Evolutionary conservation across 2,888 invertebrate species (phyloP).

Genomic region (Lepetodrilus schrolli): DNA sequence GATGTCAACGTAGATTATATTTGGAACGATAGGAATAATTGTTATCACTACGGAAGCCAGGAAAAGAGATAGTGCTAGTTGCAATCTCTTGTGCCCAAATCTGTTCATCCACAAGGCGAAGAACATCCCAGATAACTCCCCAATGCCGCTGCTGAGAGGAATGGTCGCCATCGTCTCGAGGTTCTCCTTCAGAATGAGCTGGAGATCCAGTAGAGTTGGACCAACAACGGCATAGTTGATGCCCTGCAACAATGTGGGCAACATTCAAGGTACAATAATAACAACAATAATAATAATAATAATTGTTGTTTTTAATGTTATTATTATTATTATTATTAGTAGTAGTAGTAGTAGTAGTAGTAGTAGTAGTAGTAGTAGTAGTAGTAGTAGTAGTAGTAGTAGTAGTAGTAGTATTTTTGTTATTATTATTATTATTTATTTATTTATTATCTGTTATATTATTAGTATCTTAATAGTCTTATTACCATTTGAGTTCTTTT

Average conservation of each 20-base stretch:
- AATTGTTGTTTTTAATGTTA: too few species aligned
- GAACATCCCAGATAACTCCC: neutral
- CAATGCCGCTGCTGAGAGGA: neutral
- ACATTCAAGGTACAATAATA: neutral
- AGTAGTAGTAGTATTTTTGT: too few species aligned
- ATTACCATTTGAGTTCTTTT: too few species aligned
- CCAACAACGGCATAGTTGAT: slow-evolving; percentile 7
- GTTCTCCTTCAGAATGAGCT: slow-evolving; percentile 14
- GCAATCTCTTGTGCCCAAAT: neutral
- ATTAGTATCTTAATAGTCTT: too few species aligned
- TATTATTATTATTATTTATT: too few species aligned
- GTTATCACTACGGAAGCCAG: neutral
- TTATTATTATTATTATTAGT: too few species aligned
- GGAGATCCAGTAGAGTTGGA: slow-evolving; percentile 18
- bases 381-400: too few species aligned
- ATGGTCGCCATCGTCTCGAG: slow-evolving; percentile 13
- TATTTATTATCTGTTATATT: too few species aligned
- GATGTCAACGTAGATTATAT: slow-evolving; percentile 1
- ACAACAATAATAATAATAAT: too few species aligned
- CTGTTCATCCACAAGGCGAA: neutral
- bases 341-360: too few species aligned
- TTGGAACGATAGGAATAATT: neutral
- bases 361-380: too few species aligned
- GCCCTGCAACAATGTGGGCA: neutral
- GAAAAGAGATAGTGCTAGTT: neutral